Percentiles rank a stretch among this genome's conserved stretches.
phyloP scores from a whole-genome alignment of 2,797 vertebrate genomes.

The Limnodromus scolopaceus region DNA sequence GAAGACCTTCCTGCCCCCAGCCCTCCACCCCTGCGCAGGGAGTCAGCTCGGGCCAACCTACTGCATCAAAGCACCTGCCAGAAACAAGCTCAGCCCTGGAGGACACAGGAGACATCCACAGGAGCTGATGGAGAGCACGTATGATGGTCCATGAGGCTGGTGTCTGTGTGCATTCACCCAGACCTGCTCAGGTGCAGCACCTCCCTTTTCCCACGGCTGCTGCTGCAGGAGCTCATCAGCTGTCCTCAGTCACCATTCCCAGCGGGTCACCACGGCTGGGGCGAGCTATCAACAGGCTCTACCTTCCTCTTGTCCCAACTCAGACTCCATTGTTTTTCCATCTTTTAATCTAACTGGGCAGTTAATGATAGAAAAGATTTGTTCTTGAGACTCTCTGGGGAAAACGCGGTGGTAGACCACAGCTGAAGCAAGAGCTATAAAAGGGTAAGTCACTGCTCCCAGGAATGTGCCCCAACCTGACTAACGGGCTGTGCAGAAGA shows the following conservation, averaged over 20 bases:
- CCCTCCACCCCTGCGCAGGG: fast-evolving
- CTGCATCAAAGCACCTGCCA: not conserved
- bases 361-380: not conserved
- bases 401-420: not conserved
- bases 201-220: not conserved
- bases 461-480: conserved; percentile 64
- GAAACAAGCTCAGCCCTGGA: not conserved
- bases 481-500: not conserved
- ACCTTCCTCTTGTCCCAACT: not conserved
- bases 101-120: fast-evolving
- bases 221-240: not conserved
- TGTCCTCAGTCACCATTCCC: not conserved
- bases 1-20: not conserved
- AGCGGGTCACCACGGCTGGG: not conserved
- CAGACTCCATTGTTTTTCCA: not conserved
- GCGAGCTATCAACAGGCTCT: not conserved
- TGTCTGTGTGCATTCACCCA: not conserved
- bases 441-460: not conserved
- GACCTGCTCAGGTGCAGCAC: not conserved
- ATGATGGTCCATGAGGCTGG: fast-evolving
- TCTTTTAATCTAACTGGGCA: not conserved
- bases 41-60: fast-evolving
- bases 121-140: not conserved
- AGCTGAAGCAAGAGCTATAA: not conserved
- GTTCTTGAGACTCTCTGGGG: not conserved